Evolutionary conservation across 2,797 vertebrate genomes (phyloP).

Genomic region (Varecia variegata): DNA sequence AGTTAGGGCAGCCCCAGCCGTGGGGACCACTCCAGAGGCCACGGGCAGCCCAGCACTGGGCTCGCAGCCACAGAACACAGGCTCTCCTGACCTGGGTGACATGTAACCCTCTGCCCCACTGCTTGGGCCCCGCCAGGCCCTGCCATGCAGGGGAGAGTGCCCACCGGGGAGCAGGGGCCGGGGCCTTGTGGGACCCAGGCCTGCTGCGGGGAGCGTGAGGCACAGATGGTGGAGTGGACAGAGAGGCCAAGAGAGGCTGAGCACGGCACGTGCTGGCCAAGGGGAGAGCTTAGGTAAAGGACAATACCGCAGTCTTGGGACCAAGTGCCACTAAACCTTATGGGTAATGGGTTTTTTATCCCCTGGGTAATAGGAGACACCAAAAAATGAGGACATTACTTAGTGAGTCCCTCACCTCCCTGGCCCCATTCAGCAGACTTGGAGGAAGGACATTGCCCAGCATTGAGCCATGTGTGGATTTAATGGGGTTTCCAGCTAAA

Average conservation of each 20-base stretch:
- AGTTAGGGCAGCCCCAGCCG: background rate
- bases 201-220: background rate
- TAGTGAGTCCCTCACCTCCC: conserved; percentile 75
- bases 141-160: accelerated
- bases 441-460: conserved; percentile 74
- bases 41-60: background rate
- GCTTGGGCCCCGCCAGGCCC: background rate
- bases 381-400: conserved; percentile 74
- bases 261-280: background rate
- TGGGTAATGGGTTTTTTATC: conserved; percentile 71
- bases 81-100: background rate
- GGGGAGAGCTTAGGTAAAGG: conserved; percentile 57
- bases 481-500: conserved; percentile 79
- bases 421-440: conserved; percentile 73
- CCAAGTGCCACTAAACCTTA: conserved; percentile 71
- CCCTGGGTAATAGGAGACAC: conserved; percentile 74
- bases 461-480: conserved; percentile 55
- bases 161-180: background rate
- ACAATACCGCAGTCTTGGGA: background rate
- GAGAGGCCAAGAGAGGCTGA: background rate
- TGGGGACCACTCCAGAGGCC: background rate
- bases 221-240: background rate
- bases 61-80: background rate
- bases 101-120: background rate
- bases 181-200: background rate